Percentiles rank a stretch among this genome's conserved stretches.
phyloP scores from a whole-genome alignment of 2,113 vertebrate species.

The Lucifuga dentata region DNA sequence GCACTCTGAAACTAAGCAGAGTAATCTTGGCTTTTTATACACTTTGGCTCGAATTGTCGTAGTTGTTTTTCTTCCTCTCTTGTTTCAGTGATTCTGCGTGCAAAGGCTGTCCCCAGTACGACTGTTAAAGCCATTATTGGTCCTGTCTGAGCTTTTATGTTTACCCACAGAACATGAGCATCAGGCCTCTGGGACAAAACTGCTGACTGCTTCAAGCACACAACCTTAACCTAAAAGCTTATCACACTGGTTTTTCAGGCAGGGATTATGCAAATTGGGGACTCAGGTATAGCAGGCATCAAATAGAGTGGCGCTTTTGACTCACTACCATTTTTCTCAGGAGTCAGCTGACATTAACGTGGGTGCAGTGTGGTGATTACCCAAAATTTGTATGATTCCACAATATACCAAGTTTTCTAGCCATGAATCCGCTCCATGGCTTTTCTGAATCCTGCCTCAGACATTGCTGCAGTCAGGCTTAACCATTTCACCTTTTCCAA shows the following conservation, averaged over 20 bases:
- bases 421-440: neutral
- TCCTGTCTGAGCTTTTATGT: constrained; percentile 63
- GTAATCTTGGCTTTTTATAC: constrained; percentile 47
- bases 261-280: constrained; percentile 66
- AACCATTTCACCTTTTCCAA: neutral
- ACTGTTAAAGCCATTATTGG: constrained; percentile 61
- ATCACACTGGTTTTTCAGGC: constrained; percentile 47
- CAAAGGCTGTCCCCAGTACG: constrained; percentile 40
- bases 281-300: constrained; percentile 50
- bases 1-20: constrained; percentile 40
- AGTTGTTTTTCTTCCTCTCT: constrained; percentile 29
- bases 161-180: constrained; percentile 39
- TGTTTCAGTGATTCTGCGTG: constrained; percentile 35
- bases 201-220: constrained; percentile 63
- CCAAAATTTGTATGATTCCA: neutral
- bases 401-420: neutral
- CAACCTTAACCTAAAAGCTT: constrained; percentile 58
- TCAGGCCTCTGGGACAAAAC: constrained; percentile 47
- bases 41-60: constrained; percentile 36
- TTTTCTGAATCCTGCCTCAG: neutral
- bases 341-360: neutral
- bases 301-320: constrained; percentile 29
- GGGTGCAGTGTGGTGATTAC: neutral
- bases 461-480: neutral
- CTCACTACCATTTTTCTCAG: constrained; percentile 1